phyloP scores from a whole-genome alignment of 2,888 invertebrate species.

The Idaea straminata region DNA sequence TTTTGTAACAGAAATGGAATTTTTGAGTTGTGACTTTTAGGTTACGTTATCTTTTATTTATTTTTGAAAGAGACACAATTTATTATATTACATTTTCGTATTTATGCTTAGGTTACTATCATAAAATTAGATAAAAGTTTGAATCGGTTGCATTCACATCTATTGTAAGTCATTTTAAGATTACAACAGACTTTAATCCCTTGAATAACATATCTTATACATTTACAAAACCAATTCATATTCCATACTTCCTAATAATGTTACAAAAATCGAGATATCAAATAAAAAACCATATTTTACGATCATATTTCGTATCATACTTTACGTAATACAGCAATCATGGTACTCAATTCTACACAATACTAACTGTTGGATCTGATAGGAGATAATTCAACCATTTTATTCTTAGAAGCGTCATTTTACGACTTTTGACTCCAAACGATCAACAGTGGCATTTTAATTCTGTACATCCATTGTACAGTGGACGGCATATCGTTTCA shows the following conservation, averaged over 20 bases:
- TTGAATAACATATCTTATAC: slow-evolving; percentile 11
- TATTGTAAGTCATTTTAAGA: neutral
- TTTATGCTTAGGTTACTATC: neutral
- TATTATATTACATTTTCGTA: neutral
- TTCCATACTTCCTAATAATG: slow-evolving; percentile 12
- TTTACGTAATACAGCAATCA: slow-evolving; percentile 33
- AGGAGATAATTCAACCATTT: slow-evolving; percentile 49
- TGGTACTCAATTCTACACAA: slow-evolving; percentile 23
- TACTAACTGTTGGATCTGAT: slow-evolving; percentile 23
- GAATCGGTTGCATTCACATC: neutral
- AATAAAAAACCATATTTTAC: slow-evolving; percentile 39
- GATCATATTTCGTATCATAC: slow-evolving; percentile 35
- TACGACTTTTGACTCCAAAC: slow-evolving; percentile 36
- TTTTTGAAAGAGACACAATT: neutral
- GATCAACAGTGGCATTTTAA: slow-evolving; percentile 32
- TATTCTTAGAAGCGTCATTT: slow-evolving; percentile 50
- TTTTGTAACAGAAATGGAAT: slow-evolving; percentile 11
- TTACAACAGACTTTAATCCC: slow-evolving; percentile 4
- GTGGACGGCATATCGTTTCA: slow-evolving; percentile 20
- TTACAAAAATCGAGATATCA: slow-evolving; percentile 33
- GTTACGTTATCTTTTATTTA: neutral
- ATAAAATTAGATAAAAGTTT: neutral
- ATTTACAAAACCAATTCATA: neutral
- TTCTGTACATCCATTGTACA: slow-evolving; percentile 40
- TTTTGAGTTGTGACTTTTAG: slow-evolving; percentile 8